A percentile compares a stretch with the other conserved stretches of the same genome.
Evolutionary conservation across 2,888 invertebrate species (phyloP).

Genomic region (Dynastes tityus): DNA sequence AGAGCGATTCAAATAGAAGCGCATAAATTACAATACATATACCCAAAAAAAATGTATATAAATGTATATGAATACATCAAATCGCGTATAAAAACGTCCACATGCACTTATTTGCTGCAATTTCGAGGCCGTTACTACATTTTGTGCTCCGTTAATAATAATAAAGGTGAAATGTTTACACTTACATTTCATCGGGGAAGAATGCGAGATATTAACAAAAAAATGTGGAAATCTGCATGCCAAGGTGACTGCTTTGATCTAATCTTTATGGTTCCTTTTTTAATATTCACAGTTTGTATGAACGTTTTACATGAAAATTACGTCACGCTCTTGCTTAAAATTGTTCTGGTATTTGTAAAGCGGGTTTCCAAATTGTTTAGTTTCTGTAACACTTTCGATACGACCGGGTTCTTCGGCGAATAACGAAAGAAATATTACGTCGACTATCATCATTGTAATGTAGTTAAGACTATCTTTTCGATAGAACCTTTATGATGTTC

Average conservation of each 20-base stretch:
- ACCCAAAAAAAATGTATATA: neutral
- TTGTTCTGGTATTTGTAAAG: constrained; percentile 3
- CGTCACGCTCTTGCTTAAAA: constrained; percentile 3
- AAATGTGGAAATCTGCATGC: constrained; percentile 20
- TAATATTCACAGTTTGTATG: constrained; percentile 15
- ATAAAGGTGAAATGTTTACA: constrained; percentile 22
- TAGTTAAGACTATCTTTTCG: no score
- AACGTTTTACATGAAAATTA: constrained; percentile 6
- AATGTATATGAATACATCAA: constrained; percentile 19
- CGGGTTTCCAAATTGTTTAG: constrained; percentile 4
- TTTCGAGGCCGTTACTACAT: constrained; percentile 1
- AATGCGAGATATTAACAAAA: constrained; percentile 24
- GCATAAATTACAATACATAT: constrained; percentile 65
- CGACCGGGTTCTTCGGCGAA: neutral
- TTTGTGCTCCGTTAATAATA: constrained; percentile 16
- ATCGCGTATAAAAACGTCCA: neutral
- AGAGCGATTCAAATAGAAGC: constrained; percentile 68
- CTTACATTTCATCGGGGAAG: constrained; percentile 24
- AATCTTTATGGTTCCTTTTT: constrained; percentile 28
- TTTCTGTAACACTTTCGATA: neutral
- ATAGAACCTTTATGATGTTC: no score
- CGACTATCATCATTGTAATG: no score
- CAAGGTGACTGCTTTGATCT: constrained; percentile 31
- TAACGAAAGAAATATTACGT: no score
- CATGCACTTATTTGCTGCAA: constrained; percentile 20